A percentile compares a stretch with the other conserved stretches of the same genome.
Conservation (phyloP, 2,888 invertebrate genomes). For the Lymantria dispar region DNA sequence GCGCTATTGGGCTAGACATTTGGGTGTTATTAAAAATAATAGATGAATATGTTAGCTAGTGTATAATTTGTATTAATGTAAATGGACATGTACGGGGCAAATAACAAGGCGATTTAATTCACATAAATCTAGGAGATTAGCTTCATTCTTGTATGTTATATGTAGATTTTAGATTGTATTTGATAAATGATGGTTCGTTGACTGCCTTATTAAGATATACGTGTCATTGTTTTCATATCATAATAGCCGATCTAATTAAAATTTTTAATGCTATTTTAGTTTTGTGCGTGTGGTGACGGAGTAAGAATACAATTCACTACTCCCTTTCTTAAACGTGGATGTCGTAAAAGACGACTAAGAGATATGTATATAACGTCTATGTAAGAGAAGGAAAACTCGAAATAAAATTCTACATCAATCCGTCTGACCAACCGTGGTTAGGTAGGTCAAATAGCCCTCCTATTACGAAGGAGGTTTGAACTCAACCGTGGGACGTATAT, state of each 20-base stretch:
- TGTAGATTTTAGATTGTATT: background rate
- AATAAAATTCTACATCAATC: too few relatives aligned
- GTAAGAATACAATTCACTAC: too few relatives aligned
- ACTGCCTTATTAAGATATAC: background rate
- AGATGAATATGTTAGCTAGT: conserved; percentile 21
- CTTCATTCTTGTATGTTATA: background rate
- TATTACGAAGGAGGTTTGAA: too few relatives aligned
- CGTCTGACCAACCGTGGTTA: too few relatives aligned
- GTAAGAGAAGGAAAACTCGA: too few relatives aligned
- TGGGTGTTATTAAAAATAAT: conserved; percentile 38
- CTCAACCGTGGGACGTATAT: too few relatives aligned
- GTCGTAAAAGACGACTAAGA: too few relatives aligned
- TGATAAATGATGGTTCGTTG: background rate
- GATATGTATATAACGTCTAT: too few relatives aligned
- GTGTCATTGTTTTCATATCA: background rate
- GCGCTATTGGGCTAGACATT: conserved; percentile 31
- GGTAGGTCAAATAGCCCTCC: too few relatives aligned
- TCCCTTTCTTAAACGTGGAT: too few relatives aligned
- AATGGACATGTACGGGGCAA: conserved; percentile 24
- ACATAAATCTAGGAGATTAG: conserved; percentile 13
- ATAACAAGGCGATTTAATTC: conserved; percentile 31
- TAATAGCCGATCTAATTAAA: background rate
- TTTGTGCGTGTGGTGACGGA: too few relatives aligned
- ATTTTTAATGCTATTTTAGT: too few relatives aligned
- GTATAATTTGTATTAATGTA: conserved; percentile 40